Percentiles rank a stretch among this genome's conserved stretches.
Conservation (phyloP, 2,797 vertebrate species). For the Thunnus albacares region DNA sequence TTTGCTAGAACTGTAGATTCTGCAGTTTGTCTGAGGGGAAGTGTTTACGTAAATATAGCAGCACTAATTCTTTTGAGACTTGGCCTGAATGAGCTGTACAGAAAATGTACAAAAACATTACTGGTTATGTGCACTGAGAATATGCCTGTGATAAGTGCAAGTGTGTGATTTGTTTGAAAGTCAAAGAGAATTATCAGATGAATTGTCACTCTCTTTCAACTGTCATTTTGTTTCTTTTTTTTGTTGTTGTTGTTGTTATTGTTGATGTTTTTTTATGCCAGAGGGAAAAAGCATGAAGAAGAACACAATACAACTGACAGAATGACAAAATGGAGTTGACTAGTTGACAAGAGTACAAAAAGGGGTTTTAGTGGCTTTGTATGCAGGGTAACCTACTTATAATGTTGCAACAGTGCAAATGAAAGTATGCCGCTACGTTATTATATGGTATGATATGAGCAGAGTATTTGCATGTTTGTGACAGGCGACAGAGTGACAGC, state of each 20-base stretch:
- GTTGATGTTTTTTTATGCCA: slow-evolving; percentile 12
- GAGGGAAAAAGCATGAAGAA: slow-evolving; percentile 33
- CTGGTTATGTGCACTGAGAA: slow-evolving; percentile 12
- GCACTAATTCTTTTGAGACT: slow-evolving; percentile 22
- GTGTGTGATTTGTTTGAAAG: slow-evolving; percentile 33
- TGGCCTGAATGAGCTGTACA: slow-evolving; percentile 45
- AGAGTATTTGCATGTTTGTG: slow-evolving; percentile 45
- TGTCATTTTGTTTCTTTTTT: slow-evolving; percentile 47
- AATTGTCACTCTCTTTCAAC: slow-evolving; percentile 45
- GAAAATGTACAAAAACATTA: slow-evolving; percentile 7
- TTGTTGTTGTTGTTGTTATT: not conserved
- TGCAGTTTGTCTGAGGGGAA: slow-evolving; percentile 29
- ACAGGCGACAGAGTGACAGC: slow-evolving; percentile 40
- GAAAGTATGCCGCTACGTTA: slow-evolving; percentile 10
- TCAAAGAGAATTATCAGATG: slow-evolving; percentile 30
- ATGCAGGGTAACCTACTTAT: slow-evolving; percentile 53
- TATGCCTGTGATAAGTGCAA: slow-evolving; percentile 13
- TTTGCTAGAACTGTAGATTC: slow-evolving; percentile 24
- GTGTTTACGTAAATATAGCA: slow-evolving; percentile 38
- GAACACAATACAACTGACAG: slow-evolving; percentile 45
- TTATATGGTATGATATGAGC: slow-evolving; percentile 34
- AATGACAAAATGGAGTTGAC: slow-evolving; percentile 44
- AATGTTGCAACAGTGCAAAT: slow-evolving; percentile 15
- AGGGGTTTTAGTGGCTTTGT: slow-evolving; percentile 37
- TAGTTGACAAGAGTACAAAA: slow-evolving; percentile 45